phyloP scores from a whole-genome alignment of 2,888 invertebrate species.

The Drosophila maculinotata region DNA sequence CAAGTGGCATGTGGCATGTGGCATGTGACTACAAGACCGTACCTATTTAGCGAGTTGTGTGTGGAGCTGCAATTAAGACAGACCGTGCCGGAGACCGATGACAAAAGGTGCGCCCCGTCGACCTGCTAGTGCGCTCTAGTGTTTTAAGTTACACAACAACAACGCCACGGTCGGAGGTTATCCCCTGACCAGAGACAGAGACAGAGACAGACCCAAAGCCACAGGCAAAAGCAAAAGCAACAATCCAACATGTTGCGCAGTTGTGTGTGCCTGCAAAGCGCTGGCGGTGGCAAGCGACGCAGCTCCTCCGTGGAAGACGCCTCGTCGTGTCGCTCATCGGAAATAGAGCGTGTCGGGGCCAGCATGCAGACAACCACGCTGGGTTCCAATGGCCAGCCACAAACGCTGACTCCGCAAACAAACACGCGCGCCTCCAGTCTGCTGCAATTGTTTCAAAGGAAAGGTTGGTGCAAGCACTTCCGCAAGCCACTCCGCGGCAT shows the following conservation, averaged over 20 bases:
- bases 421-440: slow-evolving; percentile 80
- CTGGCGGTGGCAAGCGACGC: slow-evolving; percentile 82
- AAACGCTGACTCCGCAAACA: slow-evolving; percentile 51
- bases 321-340: slow-evolving; percentile 85
- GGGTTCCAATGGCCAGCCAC: slow-evolving; percentile 68
- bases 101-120: slow-evolving; percentile 43
- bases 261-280: slow-evolving; percentile 84
- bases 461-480: slow-evolving; percentile 89
- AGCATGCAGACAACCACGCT: slow-evolving; percentile 65
- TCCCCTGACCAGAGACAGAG: slow-evolving; percentile 19
- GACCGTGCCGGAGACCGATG: slow-evolving; percentile 38
- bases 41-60: slow-evolving; percentile 32
- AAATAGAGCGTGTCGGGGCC: slow-evolving; percentile 84
- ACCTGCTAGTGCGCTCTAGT: slow-evolving; percentile 38
- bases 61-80: slow-evolving; percentile 60
- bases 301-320: slow-evolving; percentile 85
- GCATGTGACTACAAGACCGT: slow-evolving; percentile 48
- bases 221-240: slow-evolving; percentile 15
- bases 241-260: slow-evolving; percentile 82
- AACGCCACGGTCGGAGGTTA: slow-evolving; percentile 24
- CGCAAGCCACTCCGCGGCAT: slow-evolving; percentile 88
- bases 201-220: slow-evolving; percentile 7
- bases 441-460: slow-evolving; percentile 85
- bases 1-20: slow-evolving; percentile 59
- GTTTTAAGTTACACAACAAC: slow-evolving; percentile 36